Base-by-base conservation (phyloP, 2,113 vertebrate genomes). In the Cynocephalus volans region DNA sequence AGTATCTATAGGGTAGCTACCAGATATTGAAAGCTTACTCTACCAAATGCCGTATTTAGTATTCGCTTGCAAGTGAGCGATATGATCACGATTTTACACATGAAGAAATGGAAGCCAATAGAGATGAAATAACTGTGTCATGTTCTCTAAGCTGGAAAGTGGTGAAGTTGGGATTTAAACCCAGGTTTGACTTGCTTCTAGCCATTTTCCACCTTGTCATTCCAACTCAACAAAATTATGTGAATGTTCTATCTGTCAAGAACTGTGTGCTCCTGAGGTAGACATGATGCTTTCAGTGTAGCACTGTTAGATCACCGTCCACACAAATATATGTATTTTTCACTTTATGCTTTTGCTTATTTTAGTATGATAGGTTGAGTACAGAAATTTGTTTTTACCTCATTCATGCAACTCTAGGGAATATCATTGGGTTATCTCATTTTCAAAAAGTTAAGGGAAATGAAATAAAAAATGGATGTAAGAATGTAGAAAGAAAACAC, bases 381-480 rank as follows among this genome's bases (percentile, higher is more conserved):
- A 76, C 1, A 93, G 79, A 85, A 88, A 93, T 88, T 19, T 82
- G 9, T 56, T 93, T 93, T 96, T 87, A 93, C 52, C 18, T 64
- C n/a, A 62, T 83, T 96, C 65, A 56, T 45, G n/a, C 65, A 72
- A 69, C 54, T 95, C 83, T 94, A 84, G 54, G 26, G 72, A 77
- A 65, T 85, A 95, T 87, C n/a, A 19, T 15, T 88, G n/a, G 18
- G 36, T 87, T 97, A 92, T 94, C 79, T 96, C 54, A 94, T 91
- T 96, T 93, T 70, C 88, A 93, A 83, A 87, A 97, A 73, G 23
- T 86, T 93, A 96, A 97, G 31, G 41, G 41, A 80, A 96, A 90
- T 50, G 18, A 90, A 93, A 92, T 97, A 64, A 77, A 89, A 93
- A 89, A 17, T 26, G 31, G 36, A 79, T 52, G 41, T 79, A 88